These are phyloP conservation scores for Connochaetes taurinus DNA, from an alignment of 2,113 vertebrate species.

Conservation along the genomic window DNA sequence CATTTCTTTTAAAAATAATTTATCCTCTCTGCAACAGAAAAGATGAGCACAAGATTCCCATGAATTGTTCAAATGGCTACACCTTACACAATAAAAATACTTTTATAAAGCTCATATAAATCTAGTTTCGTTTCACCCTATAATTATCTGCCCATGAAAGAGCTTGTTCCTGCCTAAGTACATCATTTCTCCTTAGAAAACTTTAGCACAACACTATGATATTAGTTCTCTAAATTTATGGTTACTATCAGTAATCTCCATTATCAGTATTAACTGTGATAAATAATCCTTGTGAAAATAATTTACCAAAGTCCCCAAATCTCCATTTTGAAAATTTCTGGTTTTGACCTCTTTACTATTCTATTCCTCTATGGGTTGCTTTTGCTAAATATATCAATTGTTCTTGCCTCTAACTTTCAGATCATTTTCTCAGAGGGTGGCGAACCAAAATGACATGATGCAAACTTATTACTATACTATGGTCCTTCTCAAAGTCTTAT, in stretches of 20 bases:
- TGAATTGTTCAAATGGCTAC: neutral
- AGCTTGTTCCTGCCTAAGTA: neutral
- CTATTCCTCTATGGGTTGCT: neutral
- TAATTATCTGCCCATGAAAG: neutral
- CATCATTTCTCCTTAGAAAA: neutral
- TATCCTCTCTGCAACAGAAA: neutral
- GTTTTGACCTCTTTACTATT: neutral
- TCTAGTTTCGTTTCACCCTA: neutral
- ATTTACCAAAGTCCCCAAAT: neutral
- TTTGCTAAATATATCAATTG: neutral
- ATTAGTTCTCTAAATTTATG: neutral
- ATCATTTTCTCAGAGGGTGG: neutral
- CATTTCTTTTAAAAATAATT: neutral
- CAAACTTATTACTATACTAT: neutral
- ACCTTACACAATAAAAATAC: neutral
- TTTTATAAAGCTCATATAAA: neutral
- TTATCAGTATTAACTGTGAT: neutral
- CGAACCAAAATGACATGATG: neutral
- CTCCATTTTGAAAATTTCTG: neutral
- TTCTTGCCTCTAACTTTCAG: neutral
- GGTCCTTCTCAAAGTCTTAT: neutral
- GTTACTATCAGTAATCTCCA: neutral
- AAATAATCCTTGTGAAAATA: neutral
- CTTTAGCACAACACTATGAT: neutral
- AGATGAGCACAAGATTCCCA: neutral